Conservation (phyloP, 2,113 vertebrate species). For the Poeciliopsis prolifica region DNA sequence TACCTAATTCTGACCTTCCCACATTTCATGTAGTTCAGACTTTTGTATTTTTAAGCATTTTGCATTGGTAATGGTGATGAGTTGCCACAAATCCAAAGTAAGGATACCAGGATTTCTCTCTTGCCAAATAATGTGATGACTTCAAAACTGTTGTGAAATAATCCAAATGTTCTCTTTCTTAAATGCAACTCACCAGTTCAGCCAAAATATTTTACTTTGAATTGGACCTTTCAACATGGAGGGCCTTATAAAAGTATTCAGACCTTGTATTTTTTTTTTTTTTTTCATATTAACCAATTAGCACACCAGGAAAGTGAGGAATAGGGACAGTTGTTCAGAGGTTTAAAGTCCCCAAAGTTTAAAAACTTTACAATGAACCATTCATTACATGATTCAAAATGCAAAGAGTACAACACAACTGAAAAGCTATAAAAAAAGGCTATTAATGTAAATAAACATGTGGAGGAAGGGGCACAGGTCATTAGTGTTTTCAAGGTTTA, state of each 20-base stretch:
- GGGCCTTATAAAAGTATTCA: neutral
- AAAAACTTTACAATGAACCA: neutral
- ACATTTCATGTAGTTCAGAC: neutral
- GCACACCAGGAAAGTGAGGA: neutral
- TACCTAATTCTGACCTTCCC: neutral
- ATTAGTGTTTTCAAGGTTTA: too few species aligned
- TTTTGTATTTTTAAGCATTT: neutral
- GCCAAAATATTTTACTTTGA: neutral
- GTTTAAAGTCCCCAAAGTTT: neutral
- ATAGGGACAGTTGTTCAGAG: neutral
- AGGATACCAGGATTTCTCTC: neutral
- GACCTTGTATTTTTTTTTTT: too few species aligned
- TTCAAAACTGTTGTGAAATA: neutral
- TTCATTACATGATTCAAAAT: neutral
- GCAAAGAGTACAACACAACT: neutral
- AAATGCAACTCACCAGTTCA: too few species aligned
- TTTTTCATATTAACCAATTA: neutral
- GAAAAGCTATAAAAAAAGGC: too few species aligned
- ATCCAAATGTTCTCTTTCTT: neutral
- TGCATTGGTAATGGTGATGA: conserved; percentile 1
- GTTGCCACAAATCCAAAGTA: conserved; percentile 7
- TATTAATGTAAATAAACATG: too few species aligned
- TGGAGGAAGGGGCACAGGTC: too few species aligned
- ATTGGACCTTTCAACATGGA: neutral
- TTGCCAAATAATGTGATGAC: conserved; percentile 1